Evolutionary conservation across 2,888 invertebrate genomes (phyloP).

Genomic region (Embidobia sp.): DNA sequence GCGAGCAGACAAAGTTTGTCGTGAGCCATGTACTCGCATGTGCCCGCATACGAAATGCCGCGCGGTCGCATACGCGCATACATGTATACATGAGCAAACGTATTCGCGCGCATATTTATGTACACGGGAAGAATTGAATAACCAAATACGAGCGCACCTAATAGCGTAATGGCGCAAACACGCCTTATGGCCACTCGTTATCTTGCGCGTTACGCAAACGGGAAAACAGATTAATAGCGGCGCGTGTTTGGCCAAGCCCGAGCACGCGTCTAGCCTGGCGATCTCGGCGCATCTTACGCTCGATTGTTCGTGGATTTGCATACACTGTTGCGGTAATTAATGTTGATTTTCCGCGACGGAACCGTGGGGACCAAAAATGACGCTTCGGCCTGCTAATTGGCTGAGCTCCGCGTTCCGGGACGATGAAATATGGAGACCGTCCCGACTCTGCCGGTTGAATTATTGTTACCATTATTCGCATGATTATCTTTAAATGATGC

Average conservation of each 20-base stretch:
- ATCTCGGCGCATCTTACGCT: constrained; percentile 33
- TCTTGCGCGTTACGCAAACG: constrained; percentile 57
- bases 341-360: constrained; percentile 47
- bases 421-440: neutral
- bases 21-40: constrained; percentile 48
- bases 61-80: too few species aligned
- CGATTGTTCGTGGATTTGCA: constrained; percentile 48
- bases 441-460: neutral
- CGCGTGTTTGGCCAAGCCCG: constrained; percentile 25
- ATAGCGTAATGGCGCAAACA: constrained; percentile 66
- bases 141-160: constrained; percentile 59
- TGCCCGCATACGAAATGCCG: constrained; percentile 64
- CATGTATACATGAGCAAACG: constrained; percentile 47
- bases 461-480: too few species aligned
- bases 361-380: constrained; percentile 10
- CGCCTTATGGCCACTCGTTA: constrained; percentile 65
- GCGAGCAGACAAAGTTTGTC: constrained; percentile 49
- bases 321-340: constrained; percentile 34
- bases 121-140: constrained; percentile 58
- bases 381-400: constrained; percentile 5
- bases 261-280: constrained; percentile 10
- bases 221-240: constrained; percentile 63
- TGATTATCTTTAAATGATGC: too few species aligned
- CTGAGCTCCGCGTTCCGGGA: neutral
- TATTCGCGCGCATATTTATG: constrained; percentile 54